Conservation (phyloP, 2,888 invertebrate genomes). For the Nyleta sp. region DNA sequence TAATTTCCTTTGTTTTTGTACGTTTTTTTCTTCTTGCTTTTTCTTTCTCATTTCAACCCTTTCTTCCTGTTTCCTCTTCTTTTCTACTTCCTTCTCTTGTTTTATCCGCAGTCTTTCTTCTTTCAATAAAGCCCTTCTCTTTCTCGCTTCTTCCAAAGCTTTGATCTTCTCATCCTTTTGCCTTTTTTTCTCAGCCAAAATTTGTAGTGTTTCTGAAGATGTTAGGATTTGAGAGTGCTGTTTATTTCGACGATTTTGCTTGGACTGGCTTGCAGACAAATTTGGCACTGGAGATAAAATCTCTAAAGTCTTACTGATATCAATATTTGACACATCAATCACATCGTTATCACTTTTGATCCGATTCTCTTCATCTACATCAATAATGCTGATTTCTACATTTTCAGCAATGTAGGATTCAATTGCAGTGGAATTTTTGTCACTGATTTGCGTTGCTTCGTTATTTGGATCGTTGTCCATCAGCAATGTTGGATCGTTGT, state of each 20-base stretch:
- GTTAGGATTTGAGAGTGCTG: slow-evolving; percentile 31
- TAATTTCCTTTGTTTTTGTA: not conserved
- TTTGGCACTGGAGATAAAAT: slow-evolving; percentile 13
- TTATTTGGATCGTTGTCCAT: not conserved
- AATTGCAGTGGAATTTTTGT: not conserved
- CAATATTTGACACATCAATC: not conserved
- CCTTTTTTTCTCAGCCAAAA: slow-evolving; percentile 8
- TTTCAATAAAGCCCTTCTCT: slow-evolving; percentile 15
- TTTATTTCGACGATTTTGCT: slow-evolving; percentile 2
- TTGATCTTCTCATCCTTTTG: slow-evolving; percentile 10
- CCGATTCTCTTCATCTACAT: not conserved
- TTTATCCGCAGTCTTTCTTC: slow-evolving; percentile 20
- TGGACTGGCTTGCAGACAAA: slow-evolving; percentile 8
- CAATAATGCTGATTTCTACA: slow-evolving; percentile 14
- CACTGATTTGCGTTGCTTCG: not conserved
- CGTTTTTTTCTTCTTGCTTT: slow-evolving; percentile 12
- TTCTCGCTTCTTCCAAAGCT: slow-evolving; percentile 14
- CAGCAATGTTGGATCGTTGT: slow-evolving; percentile 10
- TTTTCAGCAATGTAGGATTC: slow-evolving; percentile 24
- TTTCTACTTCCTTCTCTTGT: slow-evolving; percentile 13
- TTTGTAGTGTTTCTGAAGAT: slow-evolving; percentile 12
- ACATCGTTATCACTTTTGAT: slow-evolving; percentile 1
- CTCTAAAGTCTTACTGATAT: not conserved
- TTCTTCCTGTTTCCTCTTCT: slow-evolving; percentile 25
- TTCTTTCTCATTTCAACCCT: slow-evolving; percentile 8